Percentiles rank a stretch among this genome's conserved stretches.
Evolutionary conservation across 2,797 vertebrate species (phyloP).

Genomic region (Schizothorax lantsangensis): DNA sequence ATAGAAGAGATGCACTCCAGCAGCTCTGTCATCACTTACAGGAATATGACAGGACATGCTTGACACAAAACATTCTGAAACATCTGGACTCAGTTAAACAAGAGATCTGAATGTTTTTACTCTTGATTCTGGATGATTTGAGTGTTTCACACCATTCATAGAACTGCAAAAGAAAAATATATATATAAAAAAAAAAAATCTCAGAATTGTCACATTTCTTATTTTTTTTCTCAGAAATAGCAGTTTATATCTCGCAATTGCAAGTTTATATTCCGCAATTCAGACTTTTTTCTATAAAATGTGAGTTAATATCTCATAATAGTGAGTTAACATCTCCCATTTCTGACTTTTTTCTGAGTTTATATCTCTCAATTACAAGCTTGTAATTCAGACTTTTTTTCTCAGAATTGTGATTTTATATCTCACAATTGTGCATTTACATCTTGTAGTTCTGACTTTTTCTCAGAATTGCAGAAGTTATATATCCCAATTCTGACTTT

Average conservation of each 20-base stretch:
- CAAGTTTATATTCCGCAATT: neutral
- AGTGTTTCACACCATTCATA: neutral
- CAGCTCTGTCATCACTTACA: neutral
- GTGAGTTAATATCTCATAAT: neutral
- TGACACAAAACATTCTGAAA: neutral
- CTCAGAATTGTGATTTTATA: neutral
- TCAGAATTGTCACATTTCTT: neutral
- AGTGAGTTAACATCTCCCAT: neutral
- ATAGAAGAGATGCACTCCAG: neutral
- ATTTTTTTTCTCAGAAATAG: neutral
- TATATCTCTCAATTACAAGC: neutral
- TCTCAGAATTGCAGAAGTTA: too few relatives aligned
- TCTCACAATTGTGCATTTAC: neutral
- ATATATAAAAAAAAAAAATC: too few relatives aligned
- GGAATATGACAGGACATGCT: constrained; percentile 32
- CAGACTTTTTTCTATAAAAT: neutral
- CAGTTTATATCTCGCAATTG: neutral
- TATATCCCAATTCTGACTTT: too few relatives aligned
- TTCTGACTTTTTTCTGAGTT: neutral
- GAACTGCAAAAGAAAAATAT: neutral
- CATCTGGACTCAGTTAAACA: neutral
- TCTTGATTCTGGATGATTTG: neutral
- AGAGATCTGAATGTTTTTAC: neutral
- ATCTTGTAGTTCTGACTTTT: neutral
- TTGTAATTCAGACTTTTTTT: neutral